Base-by-base conservation (phyloP, 1,140 invertebrate species). In the Rhysida immarginata region DNA sequence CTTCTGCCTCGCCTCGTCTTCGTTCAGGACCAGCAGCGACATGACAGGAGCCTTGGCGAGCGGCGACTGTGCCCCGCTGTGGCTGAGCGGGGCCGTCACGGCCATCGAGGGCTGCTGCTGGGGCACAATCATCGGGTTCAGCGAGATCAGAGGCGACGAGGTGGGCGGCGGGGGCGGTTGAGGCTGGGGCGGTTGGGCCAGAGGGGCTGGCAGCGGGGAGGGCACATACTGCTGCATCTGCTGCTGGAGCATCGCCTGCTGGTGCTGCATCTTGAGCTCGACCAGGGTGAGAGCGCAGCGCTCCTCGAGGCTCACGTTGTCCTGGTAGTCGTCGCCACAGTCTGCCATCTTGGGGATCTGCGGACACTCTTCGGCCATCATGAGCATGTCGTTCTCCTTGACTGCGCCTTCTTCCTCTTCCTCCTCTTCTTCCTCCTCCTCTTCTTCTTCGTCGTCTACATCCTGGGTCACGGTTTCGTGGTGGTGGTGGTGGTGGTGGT, bases 361-460 rank as follows among this genome's bases (percentile, higher is more conserved):
- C 13, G 49, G 49, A 48, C 45, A 48, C n/a, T 41, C 35, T 11
- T 41, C 35, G 8, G 8, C 45, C 14, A 48, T 48, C 45, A 48
- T 13, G 23, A 51, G 5, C 3, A 51, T 5, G 49, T 51, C 49
- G 26, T 26, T 51, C 24, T 51, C 49, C 21, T 48, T 48, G 14
- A 13, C 45, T 20, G 8, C 45, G 11, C 21, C 45, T 8, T 48
- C 45, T 20, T 48, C 45, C 14, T 14, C 21, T 11, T 48, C 45
- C 14, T 23, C 21, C 11, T 48, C n/a, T n/a, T n/a, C n/a, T n/a
- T n/a, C n/a, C 44, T n/a, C n/a, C 23, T 46, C n/a, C 23, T 23
- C 8, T 5, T 46, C 44, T 46, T 23, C n/a, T 46, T 46, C 44
- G n/a, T 48, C 45, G 21, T 61, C 61, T n/a, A 59, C 60, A 11